Percentiles rank a stretch among this genome's conserved stretches.
These are phyloP conservation scores for Oostethus manadensis DNA, from an alignment of 2,113 vertebrate species.

Conservation along the genomic window DNA sequence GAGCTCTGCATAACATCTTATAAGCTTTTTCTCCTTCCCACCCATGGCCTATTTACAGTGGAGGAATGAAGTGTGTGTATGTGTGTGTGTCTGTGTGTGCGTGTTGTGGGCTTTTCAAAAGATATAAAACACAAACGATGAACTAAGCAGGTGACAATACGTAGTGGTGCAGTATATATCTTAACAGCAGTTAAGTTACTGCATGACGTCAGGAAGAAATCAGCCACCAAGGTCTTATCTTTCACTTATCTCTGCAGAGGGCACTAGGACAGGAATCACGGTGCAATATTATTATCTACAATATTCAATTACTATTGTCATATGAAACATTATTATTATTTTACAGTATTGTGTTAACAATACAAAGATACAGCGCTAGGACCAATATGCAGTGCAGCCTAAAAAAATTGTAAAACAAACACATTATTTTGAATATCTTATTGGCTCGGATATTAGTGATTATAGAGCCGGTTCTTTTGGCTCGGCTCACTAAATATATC, in stretches of 20 bases:
- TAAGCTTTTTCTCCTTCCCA: constrained; percentile 41
- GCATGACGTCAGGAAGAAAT: constrained; percentile 20
- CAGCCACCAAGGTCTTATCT: background rate
- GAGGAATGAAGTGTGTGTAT: constrained; percentile 24
- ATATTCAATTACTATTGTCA: no score
- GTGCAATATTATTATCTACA: no score
- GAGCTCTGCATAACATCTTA: constrained; percentile 61
- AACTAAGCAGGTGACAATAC: constrained; percentile 28
- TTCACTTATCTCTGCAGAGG: constrained; percentile 17
- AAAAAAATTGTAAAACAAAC: no score
- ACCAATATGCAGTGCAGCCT: no score
- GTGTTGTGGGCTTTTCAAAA: constrained; percentile 10
- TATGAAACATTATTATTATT: no score
- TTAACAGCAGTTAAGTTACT: constrained; percentile 28
- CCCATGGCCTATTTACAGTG: constrained; percentile 39
- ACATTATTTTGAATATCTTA: no score
- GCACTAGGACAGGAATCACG: no score
- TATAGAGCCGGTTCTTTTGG: no score
- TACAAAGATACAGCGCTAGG: no score
- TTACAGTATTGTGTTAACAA: no score
- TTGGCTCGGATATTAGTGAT: no score
- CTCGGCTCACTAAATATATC: no score
- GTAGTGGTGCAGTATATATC: constrained; percentile 15
- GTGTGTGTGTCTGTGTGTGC: constrained; percentile 8
- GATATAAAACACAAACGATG: constrained; percentile 24